These are phyloP conservation scores for Callosobruchus maculatus DNA, from an alignment of 2,888 invertebrate genomes.

Conservation along the genomic window DNA sequence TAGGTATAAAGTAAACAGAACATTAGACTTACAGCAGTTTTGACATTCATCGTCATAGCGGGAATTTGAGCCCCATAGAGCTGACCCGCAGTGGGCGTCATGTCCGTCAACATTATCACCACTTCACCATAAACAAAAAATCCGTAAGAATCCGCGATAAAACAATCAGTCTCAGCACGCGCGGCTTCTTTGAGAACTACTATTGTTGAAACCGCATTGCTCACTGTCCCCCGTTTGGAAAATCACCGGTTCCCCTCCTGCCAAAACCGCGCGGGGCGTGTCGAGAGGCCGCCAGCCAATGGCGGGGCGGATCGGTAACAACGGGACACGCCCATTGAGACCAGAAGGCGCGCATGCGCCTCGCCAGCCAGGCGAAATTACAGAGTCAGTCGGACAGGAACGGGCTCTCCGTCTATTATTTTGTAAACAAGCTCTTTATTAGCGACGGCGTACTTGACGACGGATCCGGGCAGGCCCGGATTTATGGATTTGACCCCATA, in stretches of 20 bases:
- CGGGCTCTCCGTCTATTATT: slow-evolving; percentile 39
- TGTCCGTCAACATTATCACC: slow-evolving; percentile 56
- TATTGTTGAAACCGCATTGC: slow-evolving; percentile 49
- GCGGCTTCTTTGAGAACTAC: slow-evolving; percentile 24
- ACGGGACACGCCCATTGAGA: slow-evolving; percentile 33
- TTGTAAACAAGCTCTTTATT: slow-evolving; percentile 49
- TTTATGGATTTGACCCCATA: not conserved
- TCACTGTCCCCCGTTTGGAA: slow-evolving; percentile 39
- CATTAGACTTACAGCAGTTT: slow-evolving; percentile 41
- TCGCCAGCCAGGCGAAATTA: not conserved
- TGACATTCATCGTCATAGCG: slow-evolving; percentile 59
- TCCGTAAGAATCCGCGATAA: slow-evolving; percentile 20
- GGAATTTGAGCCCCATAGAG: slow-evolving; percentile 60
- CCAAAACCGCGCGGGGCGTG: slow-evolving; percentile 27
- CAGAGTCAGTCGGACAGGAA: not conserved
- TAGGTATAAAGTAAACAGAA: not conserved
- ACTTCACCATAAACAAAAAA: slow-evolving; percentile 9
- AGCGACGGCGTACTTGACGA: slow-evolving; percentile 29
- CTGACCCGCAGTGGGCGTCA: slow-evolving; percentile 60
- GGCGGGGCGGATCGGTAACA: slow-evolving; percentile 28
- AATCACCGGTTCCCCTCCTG: slow-evolving; percentile 50
- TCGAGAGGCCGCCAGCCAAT: slow-evolving; percentile 31
- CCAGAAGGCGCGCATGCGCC: not conserved
- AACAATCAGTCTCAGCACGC: slow-evolving; percentile 33
- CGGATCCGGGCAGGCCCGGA: not conserved